phyloP scores from a whole-genome alignment of 2,888 invertebrate genomes.

The Punctoribates punctum region DNA sequence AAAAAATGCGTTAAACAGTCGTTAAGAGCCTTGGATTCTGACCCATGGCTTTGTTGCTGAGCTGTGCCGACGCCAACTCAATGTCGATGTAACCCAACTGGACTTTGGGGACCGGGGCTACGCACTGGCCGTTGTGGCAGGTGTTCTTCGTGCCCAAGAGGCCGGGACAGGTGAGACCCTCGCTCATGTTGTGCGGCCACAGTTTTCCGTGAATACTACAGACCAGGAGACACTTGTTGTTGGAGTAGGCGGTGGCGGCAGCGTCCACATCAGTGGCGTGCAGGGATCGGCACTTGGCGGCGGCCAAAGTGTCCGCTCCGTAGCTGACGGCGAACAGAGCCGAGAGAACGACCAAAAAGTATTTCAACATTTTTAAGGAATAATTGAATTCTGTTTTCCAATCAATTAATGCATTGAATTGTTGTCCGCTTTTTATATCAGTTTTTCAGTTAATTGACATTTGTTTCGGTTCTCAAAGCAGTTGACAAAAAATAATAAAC shows the following conservation, averaged over 20 bases:
- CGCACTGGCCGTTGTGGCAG: conserved; percentile 25
- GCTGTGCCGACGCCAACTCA: conserved; percentile 24
- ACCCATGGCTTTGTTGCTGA: not conserved
- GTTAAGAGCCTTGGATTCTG: no score
- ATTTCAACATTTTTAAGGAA: no score
- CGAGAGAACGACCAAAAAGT: no score
- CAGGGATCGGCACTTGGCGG: conserved; percentile 12
- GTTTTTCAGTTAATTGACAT: no score
- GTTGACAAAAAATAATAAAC: no score
- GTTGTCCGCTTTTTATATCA: no score
- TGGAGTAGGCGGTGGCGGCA: conserved; percentile 26
- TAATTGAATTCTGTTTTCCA: no score
- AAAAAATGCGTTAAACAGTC: not conserved
- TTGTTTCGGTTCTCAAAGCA: no score
- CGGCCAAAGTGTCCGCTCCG: not conserved
- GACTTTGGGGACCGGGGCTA: not conserved
- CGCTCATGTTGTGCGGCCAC: conserved; percentile 10
- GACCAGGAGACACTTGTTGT: conserved; percentile 13
- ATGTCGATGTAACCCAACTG: conserved; percentile 35
- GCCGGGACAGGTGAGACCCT: conserved; percentile 18
- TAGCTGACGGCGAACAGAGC: not conserved
- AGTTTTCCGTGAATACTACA: conserved; percentile 33
- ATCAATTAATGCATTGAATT: no score
- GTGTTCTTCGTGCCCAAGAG: not conserved
- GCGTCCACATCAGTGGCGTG: conserved; percentile 17